Evolutionary conservation across 2,888 invertebrate species (phyloP).

Genomic region (Cryptophagus acutangulus): DNA sequence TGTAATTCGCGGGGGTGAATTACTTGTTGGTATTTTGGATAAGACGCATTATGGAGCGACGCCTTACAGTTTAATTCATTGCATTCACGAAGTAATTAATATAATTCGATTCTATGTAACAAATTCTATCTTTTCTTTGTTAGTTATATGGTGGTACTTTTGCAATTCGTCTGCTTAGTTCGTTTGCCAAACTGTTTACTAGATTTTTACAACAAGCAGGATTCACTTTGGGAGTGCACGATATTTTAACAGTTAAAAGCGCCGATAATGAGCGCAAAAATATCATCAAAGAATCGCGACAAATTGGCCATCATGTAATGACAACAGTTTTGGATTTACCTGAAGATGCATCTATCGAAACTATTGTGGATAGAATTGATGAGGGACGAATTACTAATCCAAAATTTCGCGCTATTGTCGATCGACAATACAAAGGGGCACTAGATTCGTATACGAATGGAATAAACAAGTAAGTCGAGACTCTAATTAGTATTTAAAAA

Average conservation of each 20-base stretch:
- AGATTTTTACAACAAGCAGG: conserved; percentile 84
- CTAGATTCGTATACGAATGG: conserved; percentile 83
- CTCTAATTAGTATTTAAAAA: too few relatives aligned
- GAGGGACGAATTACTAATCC: conserved; percentile 65
- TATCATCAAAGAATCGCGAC: conserved; percentile 61
- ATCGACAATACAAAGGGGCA: conserved; percentile 75
- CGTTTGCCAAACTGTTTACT: conserved; percentile 90
- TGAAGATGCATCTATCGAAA: conserved; percentile 53
- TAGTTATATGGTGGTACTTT: conserved; percentile 84
- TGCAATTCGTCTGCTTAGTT: conserved; percentile 77
- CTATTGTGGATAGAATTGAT: conserved; percentile 64
- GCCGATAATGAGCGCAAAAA: conserved; percentile 70
- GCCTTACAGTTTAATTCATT: conserved; percentile 89
- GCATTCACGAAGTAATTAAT: conserved; percentile 73
- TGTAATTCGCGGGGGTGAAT: conserved; percentile 79
- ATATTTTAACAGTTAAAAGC: conserved; percentile 75
- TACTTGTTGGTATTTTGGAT: conserved; percentile 88
- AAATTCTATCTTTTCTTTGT: conserved; percentile 23
- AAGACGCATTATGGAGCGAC: conserved; percentile 97
- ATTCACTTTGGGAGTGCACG: conserved; percentile 92
- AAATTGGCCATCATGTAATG: conserved; percentile 39
- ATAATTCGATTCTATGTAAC: not conserved
- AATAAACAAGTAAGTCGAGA: conserved; percentile 81
- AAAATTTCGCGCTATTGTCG: conserved; percentile 73
- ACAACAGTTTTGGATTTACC: conserved; percentile 66